Evolutionary conservation across 2,888 invertebrate genomes (phyloP), one percentile per base, ranked within the genome.

Genomic region (Geophilus truncorum): DNA sequence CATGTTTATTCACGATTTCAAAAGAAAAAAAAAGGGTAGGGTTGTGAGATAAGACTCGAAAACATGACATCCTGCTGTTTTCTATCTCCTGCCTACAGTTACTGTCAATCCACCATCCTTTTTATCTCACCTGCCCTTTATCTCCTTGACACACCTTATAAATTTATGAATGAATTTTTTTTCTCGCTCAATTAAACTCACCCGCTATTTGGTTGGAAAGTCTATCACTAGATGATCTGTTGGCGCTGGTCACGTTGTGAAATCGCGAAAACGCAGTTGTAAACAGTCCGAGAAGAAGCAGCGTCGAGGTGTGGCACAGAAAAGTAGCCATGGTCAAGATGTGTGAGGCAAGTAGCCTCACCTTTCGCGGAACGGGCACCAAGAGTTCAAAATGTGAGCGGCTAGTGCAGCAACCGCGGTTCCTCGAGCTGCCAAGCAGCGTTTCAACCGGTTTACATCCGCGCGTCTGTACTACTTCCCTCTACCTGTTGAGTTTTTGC

Each of bases 401-500:
- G 70, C 25, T 51, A 70, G 70, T 10, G 70, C 70, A 70, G 25
- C 70, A 28, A 70, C 51, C 70, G 70, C 28, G 70, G 18, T 51
- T 51, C n/a, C 18, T 51, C n/a, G 7, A 51, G 51, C 70, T 70
- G 70, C 70, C 70, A 70, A 28, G 28, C 70, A 18, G 23, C 70
- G 70, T 70, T 70, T 25, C 70, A 70, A 70, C 70, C 70, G 70
- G 70, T 70, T 70, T 70, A 23, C 70, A 70, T 70, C 70, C 28
- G 70, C 70, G 70, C 70, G 70, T 28, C 70, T 70, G 70, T 70
- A 70, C 70, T 70, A 70, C 70, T 70, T 70, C 70, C 70, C 70
- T 70, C 25, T 70, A 70, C 70, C 70, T 70, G 70, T 70, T 70
- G 70, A 70, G 70, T 70, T 70, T 70, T 70, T 70, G 70, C 70